Evolutionary conservation across 2,113 vertebrate genomes (phyloP).

Genomic region (Seriola quinqueradiata): DNA sequence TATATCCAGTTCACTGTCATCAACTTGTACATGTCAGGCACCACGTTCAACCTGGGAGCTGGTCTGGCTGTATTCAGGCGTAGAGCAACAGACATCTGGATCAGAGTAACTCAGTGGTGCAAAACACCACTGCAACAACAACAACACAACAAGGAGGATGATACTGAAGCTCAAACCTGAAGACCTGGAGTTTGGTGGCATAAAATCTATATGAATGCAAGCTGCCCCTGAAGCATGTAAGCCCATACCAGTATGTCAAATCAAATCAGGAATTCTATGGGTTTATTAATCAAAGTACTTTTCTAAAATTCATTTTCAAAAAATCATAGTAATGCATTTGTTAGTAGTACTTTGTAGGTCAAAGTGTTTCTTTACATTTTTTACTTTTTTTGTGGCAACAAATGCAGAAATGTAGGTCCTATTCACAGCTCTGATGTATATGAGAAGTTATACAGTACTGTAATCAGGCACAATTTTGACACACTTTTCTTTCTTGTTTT

Average conservation of each 20-base stretch:
- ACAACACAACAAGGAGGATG: background rate
- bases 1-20: background rate
- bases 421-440: too few species aligned
- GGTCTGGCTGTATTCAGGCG: conserved; percentile 55
- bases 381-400: too few species aligned
- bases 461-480: too few species aligned
- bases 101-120: conserved; percentile 14
- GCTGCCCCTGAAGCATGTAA: background rate
- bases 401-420: too few species aligned
- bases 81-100: conserved; percentile 32
- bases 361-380: too few species aligned
- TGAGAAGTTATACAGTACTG: too few species aligned
- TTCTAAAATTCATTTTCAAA: too few species aligned
- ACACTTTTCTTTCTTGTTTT: too few species aligned
- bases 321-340: too few species aligned
- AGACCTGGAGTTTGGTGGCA: background rate
- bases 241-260: background rate
- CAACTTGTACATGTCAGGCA: conserved; percentile 32
- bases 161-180: background rate
- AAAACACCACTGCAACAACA: background rate
- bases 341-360: too few species aligned
- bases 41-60: conserved; percentile 23
- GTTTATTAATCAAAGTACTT: too few species aligned
- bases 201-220: background rate
- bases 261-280: too few species aligned